Evolutionary conservation across 2,797 vertebrate genomes (phyloP).

Genomic region (Silurus aristotelis): DNA sequence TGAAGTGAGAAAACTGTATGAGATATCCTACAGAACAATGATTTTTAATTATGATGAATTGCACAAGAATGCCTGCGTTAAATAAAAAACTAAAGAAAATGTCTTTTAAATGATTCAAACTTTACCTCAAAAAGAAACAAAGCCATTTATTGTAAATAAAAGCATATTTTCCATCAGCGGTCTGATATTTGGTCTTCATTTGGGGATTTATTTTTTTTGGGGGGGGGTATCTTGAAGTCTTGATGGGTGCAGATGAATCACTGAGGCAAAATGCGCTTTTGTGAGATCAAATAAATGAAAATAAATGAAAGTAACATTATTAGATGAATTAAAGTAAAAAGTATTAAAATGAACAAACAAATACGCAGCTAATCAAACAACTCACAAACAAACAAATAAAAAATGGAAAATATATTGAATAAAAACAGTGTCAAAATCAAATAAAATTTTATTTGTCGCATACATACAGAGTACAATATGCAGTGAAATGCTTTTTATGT

Average conservation of each 20-base stretch:
- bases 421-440: too few species aligned
- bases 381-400: too few species aligned
- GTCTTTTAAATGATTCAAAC: constrained; percentile 51
- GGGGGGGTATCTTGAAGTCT: too few species aligned
- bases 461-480: too few species aligned
- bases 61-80: constrained; percentile 51
- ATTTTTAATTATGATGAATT: constrained; percentile 14
- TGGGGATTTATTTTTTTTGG: background rate
- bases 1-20: constrained; percentile 58
- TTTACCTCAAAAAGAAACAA: constrained; percentile 59
- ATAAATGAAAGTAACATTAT: background rate
- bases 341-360: too few species aligned
- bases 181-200: background rate
- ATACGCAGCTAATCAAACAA: too few species aligned
- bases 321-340: background rate
- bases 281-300: background rate
- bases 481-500: too few species aligned
- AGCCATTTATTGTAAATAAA: constrained; percentile 70
- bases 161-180: constrained; percentile 71
- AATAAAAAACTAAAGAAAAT: constrained; percentile 53
- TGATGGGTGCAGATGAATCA: too few species aligned
- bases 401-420: too few species aligned
- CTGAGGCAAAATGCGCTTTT: background rate
- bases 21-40: constrained; percentile 50
- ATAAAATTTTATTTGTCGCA: too few species aligned